Base-by-base conservation (phyloP, 2,113 vertebrate genomes). In the Tachysurus vachellii region DNA sequence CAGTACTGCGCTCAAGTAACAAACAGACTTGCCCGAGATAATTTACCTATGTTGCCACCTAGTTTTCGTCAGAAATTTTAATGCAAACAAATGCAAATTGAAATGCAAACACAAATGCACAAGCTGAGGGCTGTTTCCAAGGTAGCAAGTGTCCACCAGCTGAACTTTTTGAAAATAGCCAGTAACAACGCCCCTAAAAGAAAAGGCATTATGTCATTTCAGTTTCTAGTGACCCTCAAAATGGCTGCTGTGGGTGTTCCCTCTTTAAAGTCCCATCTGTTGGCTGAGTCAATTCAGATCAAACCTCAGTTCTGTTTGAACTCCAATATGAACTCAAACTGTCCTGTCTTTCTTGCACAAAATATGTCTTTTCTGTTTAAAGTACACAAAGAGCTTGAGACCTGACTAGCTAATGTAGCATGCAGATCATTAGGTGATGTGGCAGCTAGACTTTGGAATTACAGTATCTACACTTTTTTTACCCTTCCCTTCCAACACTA, bases 81-180 rank as follows among this genome's bases (percentile, higher is more conserved):
- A 50, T 50, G 47, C 79, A 81, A 61, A 80, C 47, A 50, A 50
- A 50, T 50, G 47, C 47, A 50, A 50, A 50, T 50, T 50, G 47
- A 73, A 81, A 81, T 61, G 56, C 79, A 81, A 81, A 80, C 59
- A 42, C 28, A 61, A 81, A 81, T 26, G 31, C 5, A 26, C 31
- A 61, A 21, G 56, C 56, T 7, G 10, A 42, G 5, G 19, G 28
- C 53, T 57, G 17, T 23, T 9, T 31, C 31, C 28, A 26, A 14
- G 21, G 9, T 21, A 61, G 56, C 21, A 61, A 1, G 12, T 57
- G 9, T 19, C 28, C 54, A 16, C 42, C 5, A n/a, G 56, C 3
- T 81, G 19, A 81, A 61, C 14, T 53, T 56, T 31, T 21, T n/a
- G 9, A 56, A 76, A 53, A 26, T 3, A 57, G 17, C 31, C 28